Conservation (phyloP, 2,797 vertebrate genomes). For the Tenualosa thibaudeaui region DNA sequence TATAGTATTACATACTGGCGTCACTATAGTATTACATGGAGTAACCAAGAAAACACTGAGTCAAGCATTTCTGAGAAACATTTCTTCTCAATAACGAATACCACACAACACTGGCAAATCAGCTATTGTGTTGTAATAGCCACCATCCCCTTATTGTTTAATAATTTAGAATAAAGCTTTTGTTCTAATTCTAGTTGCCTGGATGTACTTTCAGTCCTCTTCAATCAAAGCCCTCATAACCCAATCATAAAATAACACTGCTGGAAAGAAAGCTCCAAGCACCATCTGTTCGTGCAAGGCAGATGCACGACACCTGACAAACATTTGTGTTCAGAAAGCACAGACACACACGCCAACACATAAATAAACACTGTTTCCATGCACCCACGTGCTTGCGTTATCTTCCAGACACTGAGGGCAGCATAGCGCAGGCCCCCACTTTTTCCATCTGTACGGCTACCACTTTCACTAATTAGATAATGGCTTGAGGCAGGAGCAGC, state of each 20-base stretch:
- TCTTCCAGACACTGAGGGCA: neutral
- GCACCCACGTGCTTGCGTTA: neutral
- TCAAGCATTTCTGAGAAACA: too few relatives aligned
- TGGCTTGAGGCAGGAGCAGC: constrained; percentile 36
- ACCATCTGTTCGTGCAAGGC: neutral
- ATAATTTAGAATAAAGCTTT: neutral
- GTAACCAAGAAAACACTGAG: neutral
- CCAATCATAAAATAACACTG: neutral
- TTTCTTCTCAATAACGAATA: too few relatives aligned
- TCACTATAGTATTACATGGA: too few relatives aligned
- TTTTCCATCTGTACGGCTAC: neutral
- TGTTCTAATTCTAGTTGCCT: neutral
- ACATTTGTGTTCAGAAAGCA: neutral
- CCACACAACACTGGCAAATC: neutral
- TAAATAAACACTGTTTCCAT: neutral
- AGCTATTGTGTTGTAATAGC: neutral
- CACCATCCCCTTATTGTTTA: neutral
- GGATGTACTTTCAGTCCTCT: neutral
- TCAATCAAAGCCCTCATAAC: neutral
- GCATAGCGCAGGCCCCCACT: neutral
- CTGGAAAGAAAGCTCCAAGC: neutral
- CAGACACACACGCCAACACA: neutral
- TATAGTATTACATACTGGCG: too few relatives aligned
- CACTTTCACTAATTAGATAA: constrained; percentile 43
- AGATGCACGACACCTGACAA: neutral